Evolutionary conservation across 2,797 vertebrate genomes (phyloP).

Genomic region (Cryptoblepharus egeriae): DNA sequence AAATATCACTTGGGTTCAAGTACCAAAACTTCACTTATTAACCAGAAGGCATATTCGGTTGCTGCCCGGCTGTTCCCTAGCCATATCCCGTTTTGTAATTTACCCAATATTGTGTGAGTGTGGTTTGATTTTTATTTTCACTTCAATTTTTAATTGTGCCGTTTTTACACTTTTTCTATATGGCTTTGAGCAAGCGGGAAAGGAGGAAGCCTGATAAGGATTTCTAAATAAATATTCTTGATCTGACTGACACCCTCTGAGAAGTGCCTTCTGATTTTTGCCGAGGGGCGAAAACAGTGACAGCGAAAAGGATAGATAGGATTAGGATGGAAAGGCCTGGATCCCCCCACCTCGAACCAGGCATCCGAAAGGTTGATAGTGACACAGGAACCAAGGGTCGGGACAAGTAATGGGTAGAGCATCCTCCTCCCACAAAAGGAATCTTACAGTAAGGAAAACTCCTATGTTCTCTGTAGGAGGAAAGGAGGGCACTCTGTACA

Average conservation of each 20-base stretch:
- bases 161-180: not conserved
- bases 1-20: not conserved
- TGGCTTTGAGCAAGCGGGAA: not conserved
- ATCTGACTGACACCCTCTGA: not conserved
- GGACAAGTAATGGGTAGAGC: too few species aligned
- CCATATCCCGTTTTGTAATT: not conserved
- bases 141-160: not conserved
- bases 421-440: too few species aligned
- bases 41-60: not conserved
- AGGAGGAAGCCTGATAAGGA: not conserved
- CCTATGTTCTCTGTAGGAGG: too few species aligned
- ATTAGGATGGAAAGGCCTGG: too few species aligned
- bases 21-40: too few species aligned
- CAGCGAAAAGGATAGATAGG: too few species aligned
- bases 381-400: too few species aligned
- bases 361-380: too few species aligned
- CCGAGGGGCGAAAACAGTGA: too few species aligned
- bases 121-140: not conserved
- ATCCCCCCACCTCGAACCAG: too few species aligned
- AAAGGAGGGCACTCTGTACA: too few species aligned
- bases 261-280: not conserved
- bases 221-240: not conserved
- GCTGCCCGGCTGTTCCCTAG: not conserved
- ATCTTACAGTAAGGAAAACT: too few species aligned
- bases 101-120: not conserved